These are phyloP conservation scores for Melanocharis versteri DNA, from an alignment of 2,113 vertebrate species.

Conservation along the genomic window DNA sequence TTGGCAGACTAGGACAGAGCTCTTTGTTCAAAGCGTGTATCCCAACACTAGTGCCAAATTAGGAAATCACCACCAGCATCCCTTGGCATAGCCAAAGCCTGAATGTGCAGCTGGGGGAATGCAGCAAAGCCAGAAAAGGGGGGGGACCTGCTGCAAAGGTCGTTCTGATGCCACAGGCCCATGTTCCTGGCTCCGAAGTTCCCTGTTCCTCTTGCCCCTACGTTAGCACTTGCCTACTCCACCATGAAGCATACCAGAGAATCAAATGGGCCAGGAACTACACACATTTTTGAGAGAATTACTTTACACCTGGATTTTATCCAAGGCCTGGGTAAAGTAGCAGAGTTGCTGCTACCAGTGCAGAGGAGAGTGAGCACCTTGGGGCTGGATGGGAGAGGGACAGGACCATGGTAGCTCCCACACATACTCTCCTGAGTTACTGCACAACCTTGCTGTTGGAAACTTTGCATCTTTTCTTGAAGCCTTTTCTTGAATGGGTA, in stretches of 20 bases:
- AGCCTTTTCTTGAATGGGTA: background rate
- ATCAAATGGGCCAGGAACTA: background rate
- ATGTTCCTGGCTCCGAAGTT: background rate
- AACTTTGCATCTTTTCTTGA: background rate
- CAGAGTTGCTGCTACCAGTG: background rate
- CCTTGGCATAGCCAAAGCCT: background rate
- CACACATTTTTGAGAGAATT: background rate
- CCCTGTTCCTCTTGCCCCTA: background rate
- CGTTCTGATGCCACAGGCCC: background rate
- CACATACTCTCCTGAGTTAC: background rate
- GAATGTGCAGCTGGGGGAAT: rapidly evolving
- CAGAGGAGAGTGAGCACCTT: background rate
- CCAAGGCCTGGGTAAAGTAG: background rate
- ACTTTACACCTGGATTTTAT: background rate
- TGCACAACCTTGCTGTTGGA: background rate
- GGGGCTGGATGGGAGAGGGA: background rate
- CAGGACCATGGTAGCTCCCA: background rate
- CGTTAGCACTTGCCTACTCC: background rate
- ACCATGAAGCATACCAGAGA: background rate
- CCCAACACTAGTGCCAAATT: background rate
- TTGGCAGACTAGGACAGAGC: background rate
- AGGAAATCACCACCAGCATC: background rate
- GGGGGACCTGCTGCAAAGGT: background rate
- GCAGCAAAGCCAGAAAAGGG: background rate
- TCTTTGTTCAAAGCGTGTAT: background rate